A percentile compares a stretch with the other conserved stretches of the same genome.
Conservation (phyloP, 2,797 vertebrate species). For the Danio albolineatus region DNA sequence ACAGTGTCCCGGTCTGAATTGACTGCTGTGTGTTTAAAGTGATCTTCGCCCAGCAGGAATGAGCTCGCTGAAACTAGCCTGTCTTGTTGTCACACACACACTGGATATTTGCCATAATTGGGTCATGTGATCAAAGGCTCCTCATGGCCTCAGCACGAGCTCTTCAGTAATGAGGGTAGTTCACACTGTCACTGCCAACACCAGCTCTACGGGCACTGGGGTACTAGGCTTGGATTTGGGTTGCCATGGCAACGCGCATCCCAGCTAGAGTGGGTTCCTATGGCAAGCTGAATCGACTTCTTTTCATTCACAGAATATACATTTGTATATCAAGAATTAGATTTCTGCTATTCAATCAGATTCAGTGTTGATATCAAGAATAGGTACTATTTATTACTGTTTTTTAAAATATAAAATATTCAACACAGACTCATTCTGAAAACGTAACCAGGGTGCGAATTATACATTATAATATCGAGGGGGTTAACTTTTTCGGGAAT, state of each 20-base stretch:
- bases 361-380: too few relatives aligned
- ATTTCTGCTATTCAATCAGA: too few relatives aligned
- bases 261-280: constrained; percentile 25
- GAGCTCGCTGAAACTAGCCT: constrained; percentile 18
- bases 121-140: constrained; percentile 42
- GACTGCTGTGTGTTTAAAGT: constrained; percentile 14
- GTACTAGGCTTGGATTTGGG: constrained; percentile 25
- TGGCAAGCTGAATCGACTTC: too few relatives aligned
- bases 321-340: too few relatives aligned
- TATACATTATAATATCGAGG: too few relatives aligned
- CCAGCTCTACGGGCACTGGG: constrained; percentile 37
- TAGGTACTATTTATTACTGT: too few relatives aligned
- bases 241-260: constrained; percentile 44
- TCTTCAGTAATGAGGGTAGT: constrained; percentile 33
- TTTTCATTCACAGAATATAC: too few relatives aligned
- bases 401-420: too few relatives aligned
- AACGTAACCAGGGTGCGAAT: too few relatives aligned
- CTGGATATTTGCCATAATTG: constrained; percentile 43
- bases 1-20: constrained; percentile 14
- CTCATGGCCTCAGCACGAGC: constrained; percentile 12
- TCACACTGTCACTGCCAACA: constrained; percentile 25
- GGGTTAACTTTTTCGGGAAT: too few relatives aligned
- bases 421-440: too few relatives aligned
- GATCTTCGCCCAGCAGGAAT: constrained; percentile 24
- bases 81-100: constrained; percentile 16